Conservation (phyloP, 2,888 invertebrate genomes). For the Clunio marinus region DNA sequence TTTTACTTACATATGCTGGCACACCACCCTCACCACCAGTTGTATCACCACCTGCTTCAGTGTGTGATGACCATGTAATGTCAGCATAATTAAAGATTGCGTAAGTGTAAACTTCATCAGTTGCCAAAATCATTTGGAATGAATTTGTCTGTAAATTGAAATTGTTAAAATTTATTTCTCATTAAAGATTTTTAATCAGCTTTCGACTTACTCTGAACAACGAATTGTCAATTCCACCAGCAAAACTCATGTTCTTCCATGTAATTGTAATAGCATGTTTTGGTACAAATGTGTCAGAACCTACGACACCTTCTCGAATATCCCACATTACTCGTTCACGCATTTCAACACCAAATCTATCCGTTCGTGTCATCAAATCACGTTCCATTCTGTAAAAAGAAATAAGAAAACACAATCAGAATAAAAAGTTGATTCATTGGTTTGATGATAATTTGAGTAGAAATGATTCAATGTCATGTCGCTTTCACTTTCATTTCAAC, state of each 20-base stretch:
- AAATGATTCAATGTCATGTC: background rate
- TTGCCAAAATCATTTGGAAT: conserved; percentile 89
- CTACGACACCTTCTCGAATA: conserved; percentile 83
- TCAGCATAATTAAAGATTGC: conserved; percentile 91
- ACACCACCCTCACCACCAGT: conserved; percentile 80
- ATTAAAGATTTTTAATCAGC: conserved; percentile 5
- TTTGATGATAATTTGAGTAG: background rate
- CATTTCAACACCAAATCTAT: conserved; percentile 80
- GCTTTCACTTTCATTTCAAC: background rate
- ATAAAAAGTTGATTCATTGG: background rate
- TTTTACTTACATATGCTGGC: conserved; percentile 76
- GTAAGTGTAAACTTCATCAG: conserved; percentile 91
- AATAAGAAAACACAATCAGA: conserved; percentile 33
- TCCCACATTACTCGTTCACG: conserved; percentile 84
- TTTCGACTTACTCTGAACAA: conserved; percentile 59
- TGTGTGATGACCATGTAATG: conserved; percentile 86
- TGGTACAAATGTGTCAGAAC: conserved; percentile 84
- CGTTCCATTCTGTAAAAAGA: conserved; percentile 56
- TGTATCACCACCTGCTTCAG: conserved; percentile 87
- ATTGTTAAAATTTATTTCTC: background rate
- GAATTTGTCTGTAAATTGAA: conserved; percentile 73
- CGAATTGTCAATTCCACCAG: conserved; percentile 79
- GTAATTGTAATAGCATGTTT: conserved; percentile 87
- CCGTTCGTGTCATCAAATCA: conserved; percentile 67
- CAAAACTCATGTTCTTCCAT: conserved; percentile 94